Evolutionary conservation across 2,888 invertebrate genomes (phyloP).

Genomic region (Geophilus truncorum): DNA sequence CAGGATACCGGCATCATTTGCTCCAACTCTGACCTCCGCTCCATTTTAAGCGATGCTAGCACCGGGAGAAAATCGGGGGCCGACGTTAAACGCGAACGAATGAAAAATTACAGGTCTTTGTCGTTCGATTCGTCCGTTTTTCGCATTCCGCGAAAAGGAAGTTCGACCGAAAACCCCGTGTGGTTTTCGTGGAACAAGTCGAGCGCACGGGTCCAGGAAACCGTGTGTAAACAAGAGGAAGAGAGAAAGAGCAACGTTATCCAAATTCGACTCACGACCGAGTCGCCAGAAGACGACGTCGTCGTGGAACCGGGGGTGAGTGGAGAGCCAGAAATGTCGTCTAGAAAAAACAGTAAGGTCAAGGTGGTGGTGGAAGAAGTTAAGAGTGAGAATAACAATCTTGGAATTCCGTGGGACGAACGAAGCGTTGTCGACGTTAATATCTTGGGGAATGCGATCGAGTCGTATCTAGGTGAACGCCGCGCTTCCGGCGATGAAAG

Average conservation of each 20-base stretch:
- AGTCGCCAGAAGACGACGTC: slow-evolving; percentile 3
- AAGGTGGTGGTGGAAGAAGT: background rate
- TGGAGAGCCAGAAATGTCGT: background rate
- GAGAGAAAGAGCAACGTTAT: background rate
- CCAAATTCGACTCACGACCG: slow-evolving; percentile 25
- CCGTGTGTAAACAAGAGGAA: background rate
- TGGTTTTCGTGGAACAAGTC: slow-evolving; percentile 2
- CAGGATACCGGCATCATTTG: slow-evolving; percentile 36
- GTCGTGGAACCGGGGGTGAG: background rate
- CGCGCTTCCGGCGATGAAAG: background rate
- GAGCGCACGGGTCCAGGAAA: background rate
- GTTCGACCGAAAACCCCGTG: background rate
- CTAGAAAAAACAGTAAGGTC: background rate
- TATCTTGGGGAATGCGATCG: slow-evolving; percentile 36
- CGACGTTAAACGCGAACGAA: slow-evolving; percentile 34
- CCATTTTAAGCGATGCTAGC: slow-evolving; percentile 32
- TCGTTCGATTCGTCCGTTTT: slow-evolving; percentile 36
- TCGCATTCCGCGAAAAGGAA: background rate
- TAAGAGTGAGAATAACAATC: background rate
- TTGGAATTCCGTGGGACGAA: slow-evolving; percentile 36
- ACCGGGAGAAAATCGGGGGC: slow-evolving; percentile 27
- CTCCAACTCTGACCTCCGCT: slow-evolving; percentile 36
- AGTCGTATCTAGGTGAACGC: slow-evolving; percentile 33
- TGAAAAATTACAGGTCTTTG: slow-evolving; percentile 35
- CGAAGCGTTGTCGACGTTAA: slow-evolving; percentile 36